phyloP scores from a whole-genome alignment of 1,140 invertebrate species.

The Heterodera carotae region DNA sequence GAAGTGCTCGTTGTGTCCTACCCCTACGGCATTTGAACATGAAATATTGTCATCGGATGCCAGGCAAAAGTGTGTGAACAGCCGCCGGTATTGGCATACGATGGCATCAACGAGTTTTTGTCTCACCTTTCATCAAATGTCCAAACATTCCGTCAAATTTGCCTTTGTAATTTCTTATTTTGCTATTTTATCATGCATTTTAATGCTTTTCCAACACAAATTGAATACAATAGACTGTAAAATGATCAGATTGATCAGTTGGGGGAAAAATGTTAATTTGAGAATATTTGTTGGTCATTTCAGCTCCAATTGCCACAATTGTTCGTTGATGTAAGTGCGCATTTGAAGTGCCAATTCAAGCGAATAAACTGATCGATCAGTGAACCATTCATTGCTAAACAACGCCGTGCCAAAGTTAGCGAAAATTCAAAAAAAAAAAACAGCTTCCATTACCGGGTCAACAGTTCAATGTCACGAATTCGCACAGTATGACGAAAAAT shows the following conservation, averaged over 20 bases:
- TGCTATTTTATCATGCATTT: no score
- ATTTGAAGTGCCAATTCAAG: slow-evolving; percentile 38
- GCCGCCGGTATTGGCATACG: neutral
- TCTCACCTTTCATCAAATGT: no score
- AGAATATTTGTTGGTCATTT: no score
- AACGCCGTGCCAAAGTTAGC: neutral
- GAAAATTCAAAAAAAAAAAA: neutral
- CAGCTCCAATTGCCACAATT: slow-evolving; percentile 50
- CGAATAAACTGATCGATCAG: slow-evolving; percentile 30
- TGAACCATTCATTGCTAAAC: slow-evolving; percentile 42
- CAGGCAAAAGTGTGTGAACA: neutral
- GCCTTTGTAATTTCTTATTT: no score
- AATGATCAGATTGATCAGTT: no score
- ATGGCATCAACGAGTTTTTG: no score
- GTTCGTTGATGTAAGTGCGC: slow-evolving; percentile 47
- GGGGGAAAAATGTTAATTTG: no score
- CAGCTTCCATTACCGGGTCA: slow-evolving; percentile 29
- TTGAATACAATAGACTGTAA: no score
- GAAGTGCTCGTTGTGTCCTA: neutral
- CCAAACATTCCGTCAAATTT: no score
- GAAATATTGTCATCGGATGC: neutral
- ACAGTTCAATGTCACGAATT: slow-evolving; percentile 49
- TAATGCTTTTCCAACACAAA: no score
- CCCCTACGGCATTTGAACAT: neutral
- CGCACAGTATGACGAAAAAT: slow-evolving; percentile 46